Percentiles rank a stretch among this genome's conserved stretches.
Conservation (phyloP, 2,113 vertebrate species). For the Petroica traversi region DNA sequence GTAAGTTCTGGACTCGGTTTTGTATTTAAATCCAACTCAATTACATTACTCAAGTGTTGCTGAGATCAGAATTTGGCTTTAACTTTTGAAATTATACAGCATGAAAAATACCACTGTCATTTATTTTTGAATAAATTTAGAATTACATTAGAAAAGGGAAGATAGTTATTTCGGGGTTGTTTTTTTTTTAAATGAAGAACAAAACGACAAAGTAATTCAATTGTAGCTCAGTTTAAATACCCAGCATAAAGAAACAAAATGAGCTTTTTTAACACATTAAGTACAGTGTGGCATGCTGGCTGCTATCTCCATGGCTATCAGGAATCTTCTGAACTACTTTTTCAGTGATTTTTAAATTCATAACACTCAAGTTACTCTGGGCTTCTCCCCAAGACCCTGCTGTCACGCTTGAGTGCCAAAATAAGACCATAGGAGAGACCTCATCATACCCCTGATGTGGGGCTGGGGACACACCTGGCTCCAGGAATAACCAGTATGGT, state of each 20-base stretch:
- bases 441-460: accelerated
- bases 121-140: conserved; percentile 29
- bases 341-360: neutral
- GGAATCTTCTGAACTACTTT: neutral
- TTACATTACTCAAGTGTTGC: neutral
- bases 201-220: conserved; percentile 73
- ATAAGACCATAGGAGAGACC: neutral
- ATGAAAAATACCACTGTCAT: neutral
- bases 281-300: conserved; percentile 49
- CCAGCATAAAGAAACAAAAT: conserved; percentile 69
- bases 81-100: neutral
- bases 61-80: conserved; percentile 4
- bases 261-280: neutral
- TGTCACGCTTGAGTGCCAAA: neutral
- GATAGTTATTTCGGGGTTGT: conserved; percentile 34
- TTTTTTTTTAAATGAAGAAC: conserved; percentile 61
- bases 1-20: neutral
- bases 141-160: conserved; percentile 81
- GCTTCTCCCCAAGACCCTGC: neutral
- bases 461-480: neutral
- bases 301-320: conserved; percentile 4
- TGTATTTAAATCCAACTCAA: neutral
- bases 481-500: neutral
- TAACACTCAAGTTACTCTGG: neutral
- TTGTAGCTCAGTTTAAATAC: conserved; percentile 68